Evolutionary conservation across 1,140 invertebrate species (phyloP).

Genomic region (Drosophila jambulina): DNA sequence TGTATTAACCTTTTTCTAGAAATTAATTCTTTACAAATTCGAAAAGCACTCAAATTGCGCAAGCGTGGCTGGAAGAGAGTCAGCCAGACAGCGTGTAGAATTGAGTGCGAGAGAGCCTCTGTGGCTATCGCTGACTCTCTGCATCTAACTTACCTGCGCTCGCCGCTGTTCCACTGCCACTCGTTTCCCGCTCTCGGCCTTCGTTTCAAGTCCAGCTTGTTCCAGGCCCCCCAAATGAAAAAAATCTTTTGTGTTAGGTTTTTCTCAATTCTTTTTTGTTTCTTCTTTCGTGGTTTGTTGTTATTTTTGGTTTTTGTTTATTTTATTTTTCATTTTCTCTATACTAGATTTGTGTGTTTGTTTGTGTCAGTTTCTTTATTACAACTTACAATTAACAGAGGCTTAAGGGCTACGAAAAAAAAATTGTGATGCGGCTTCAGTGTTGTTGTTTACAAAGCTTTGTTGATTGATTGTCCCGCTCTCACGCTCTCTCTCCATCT

Average conservation of each 20-base stretch:
- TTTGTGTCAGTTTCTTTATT: constrained; percentile 41
- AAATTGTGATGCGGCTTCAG: constrained; percentile 20
- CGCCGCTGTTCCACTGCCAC: constrained; percentile 9
- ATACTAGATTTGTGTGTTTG: constrained; percentile 31
- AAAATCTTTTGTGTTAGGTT: constrained; percentile 13
- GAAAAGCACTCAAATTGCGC: constrained; percentile 31
- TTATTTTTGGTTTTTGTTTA: constrained; percentile 24
- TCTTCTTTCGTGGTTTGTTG: constrained; percentile 2
- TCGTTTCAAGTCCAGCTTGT: constrained; percentile 8
- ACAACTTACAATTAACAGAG: constrained; percentile 46
- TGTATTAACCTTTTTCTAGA: constrained; percentile 6
- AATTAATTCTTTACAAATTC: neutral
- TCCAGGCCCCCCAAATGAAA: constrained; percentile 22
- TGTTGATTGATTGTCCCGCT: constrained; percentile 30
- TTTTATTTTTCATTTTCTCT: constrained; percentile 23
- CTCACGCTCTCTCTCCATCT: constrained; percentile 5
- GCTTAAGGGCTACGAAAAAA: constrained; percentile 41
- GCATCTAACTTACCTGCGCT: constrained; percentile 13
- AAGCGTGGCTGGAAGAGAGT: constrained; percentile 28
- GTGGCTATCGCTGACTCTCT: neutral
- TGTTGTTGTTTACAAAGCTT: constrained; percentile 62
- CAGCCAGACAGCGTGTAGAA: neutral
- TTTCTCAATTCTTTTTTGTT: constrained; percentile 19
- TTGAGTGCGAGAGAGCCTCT: constrained; percentile 4
- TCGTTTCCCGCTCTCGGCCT: constrained; percentile 19